Evolutionary conservation across 2,888 invertebrate species (phyloP).

Genomic region (Orthosia gothica): DNA sequence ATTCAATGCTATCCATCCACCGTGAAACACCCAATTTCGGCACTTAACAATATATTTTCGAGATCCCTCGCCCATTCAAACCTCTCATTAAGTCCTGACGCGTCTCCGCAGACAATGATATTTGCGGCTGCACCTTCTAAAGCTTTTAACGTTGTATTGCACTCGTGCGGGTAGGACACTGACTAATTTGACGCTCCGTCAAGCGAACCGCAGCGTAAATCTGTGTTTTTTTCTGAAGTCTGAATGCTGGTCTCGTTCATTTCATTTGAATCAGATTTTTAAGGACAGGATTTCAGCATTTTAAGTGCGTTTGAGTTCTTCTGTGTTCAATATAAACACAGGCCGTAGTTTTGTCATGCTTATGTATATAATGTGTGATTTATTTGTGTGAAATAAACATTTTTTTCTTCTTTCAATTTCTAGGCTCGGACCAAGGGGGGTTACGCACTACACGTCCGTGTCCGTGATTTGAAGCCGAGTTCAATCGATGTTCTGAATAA

Average conservation of each 20-base stretch:
- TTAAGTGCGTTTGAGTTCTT: not conserved
- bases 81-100: conserved; percentile 57
- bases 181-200: conserved; percentile 44
- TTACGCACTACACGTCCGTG: no score
- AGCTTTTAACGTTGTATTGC: conserved; percentile 56
- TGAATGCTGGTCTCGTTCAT: not conserved
- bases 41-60: not conserved
- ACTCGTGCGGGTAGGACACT: conserved; percentile 43
- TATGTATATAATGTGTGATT: no score
- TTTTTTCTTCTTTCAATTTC: no score
- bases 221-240: conserved; percentile 3
- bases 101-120: conserved; percentile 54
- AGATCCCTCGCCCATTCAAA: conserved; percentile 8
- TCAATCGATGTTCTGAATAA: no score
- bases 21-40: not conserved
- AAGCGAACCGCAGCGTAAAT: conserved; percentile 19
- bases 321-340: no score
- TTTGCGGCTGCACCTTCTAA: conserved; percentile 56
- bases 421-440: no score
- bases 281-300: not conserved
- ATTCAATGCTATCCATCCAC: not conserved
- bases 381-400: no score
- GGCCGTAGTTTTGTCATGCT: no score
- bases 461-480: no score
- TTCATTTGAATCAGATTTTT: not conserved